These are phyloP conservation scores for Drosophila anomelani DNA, from an alignment of 2,888 invertebrate species.

Conservation along the genomic window DNA sequence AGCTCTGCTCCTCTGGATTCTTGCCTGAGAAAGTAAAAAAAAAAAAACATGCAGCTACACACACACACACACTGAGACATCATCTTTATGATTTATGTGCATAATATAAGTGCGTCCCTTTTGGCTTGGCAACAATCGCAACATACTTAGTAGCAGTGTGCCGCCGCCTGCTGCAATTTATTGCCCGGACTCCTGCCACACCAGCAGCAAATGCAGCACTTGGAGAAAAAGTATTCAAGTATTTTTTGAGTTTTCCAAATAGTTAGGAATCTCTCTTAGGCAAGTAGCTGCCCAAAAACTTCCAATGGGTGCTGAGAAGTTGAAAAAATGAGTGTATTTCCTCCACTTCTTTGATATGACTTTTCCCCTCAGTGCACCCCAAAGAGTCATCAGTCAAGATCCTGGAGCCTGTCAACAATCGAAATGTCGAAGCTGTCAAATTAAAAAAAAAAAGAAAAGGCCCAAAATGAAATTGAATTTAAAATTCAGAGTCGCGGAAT, in stretches of 20 bases:
- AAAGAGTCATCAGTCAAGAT: slow-evolving; percentile 21
- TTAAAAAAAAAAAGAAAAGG: slow-evolving; percentile 49
- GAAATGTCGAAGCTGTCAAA: slow-evolving; percentile 67
- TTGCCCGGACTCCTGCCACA: slow-evolving; percentile 25
- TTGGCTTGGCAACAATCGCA: slow-evolving; percentile 48
- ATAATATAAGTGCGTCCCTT: slow-evolving; percentile 42
- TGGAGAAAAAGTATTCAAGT: background rate
- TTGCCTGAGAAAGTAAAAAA: background rate
- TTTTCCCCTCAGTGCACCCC: too few species aligned
- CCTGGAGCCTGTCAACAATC: slow-evolving; percentile 61
- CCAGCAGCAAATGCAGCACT: background rate
- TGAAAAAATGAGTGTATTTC: too few species aligned
- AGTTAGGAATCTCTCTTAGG: too few species aligned
- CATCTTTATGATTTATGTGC: slow-evolving; percentile 70
- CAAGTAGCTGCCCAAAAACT: too few species aligned
- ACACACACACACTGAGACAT: slow-evolving; percentile 14
- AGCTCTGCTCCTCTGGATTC: background rate
- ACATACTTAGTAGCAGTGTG: slow-evolving; percentile 58
- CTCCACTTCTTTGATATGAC: too few species aligned
- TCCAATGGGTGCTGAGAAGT: too few species aligned
- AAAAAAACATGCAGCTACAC: slow-evolving; percentile 55
- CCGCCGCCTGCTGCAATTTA: slow-evolving; percentile 65
- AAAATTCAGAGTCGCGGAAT: slow-evolving; percentile 12
- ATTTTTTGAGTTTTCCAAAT: too few species aligned
- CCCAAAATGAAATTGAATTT: slow-evolving; percentile 36